Conservation (phyloP, 2,888 invertebrate genomes). For the Hypena proboscidalis region DNA sequence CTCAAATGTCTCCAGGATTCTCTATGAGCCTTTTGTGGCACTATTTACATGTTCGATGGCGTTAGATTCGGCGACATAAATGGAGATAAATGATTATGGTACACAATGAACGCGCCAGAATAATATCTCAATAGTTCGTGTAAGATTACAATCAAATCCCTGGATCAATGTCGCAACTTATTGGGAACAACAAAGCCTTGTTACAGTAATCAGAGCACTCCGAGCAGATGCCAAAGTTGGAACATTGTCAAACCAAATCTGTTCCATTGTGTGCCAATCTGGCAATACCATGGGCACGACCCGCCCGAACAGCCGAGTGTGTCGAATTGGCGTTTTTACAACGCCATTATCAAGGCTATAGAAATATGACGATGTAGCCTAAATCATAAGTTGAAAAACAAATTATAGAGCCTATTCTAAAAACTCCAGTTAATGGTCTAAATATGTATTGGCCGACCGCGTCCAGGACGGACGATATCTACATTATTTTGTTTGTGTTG, state of each 20-base stretch:
- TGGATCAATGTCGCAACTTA: constrained; percentile 5
- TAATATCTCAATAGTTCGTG: too few species aligned
- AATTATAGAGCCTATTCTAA: too few species aligned
- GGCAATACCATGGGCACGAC: constrained; percentile 33
- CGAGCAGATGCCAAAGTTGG: constrained; percentile 37
- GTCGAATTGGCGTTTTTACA: constrained; percentile 19
- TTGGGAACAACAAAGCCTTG: constrained; percentile 18
- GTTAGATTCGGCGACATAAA: neutral
- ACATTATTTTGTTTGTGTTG: too few species aligned
- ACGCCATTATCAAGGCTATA: too few species aligned
- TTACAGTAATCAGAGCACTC: constrained; percentile 34
- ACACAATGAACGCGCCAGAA: too few species aligned
- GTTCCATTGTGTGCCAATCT: constrained; percentile 44
- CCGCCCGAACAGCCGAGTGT: constrained; percentile 17
- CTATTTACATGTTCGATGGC: neutral
- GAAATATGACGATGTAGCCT: too few species aligned
- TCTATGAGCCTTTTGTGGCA: neutral
- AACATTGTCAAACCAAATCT: constrained; percentile 42
- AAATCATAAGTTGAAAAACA: too few species aligned
- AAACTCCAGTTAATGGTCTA: too few species aligned
- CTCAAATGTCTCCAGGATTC: neutral
- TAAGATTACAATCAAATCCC: too few species aligned
- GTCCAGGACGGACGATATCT: too few species aligned
- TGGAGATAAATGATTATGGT: too few species aligned
- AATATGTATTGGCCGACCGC: too few species aligned